phyloP scores from a whole-genome alignment of 2,797 vertebrate genomes.

The Lagodon rhomboides region DNA sequence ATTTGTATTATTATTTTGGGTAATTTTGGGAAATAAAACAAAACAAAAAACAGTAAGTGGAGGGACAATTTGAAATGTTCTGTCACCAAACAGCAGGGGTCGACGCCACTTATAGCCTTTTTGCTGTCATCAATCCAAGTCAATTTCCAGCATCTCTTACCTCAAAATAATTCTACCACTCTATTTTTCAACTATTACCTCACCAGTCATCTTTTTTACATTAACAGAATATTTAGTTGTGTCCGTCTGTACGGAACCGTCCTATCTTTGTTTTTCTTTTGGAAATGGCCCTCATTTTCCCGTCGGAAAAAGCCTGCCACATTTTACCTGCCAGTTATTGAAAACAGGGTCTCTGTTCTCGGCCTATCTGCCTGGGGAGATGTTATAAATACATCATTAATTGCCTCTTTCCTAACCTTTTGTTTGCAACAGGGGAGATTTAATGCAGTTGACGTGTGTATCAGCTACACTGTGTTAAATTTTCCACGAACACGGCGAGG shows the following conservation, averaged over 20 bases:
- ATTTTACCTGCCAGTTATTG: slow-evolving; percentile 21
- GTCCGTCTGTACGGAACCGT: background rate
- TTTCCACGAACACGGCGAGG: background rate
- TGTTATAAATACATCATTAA: slow-evolving; percentile 14
- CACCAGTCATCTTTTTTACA: background rate
- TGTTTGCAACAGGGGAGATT: slow-evolving; percentile 8
- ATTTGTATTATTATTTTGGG: background rate
- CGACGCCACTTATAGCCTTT: background rate
- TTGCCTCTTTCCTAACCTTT: slow-evolving; percentile 1
- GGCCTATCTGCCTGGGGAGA: slow-evolving; percentile 1
- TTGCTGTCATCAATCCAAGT: background rate
- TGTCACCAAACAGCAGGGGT: background rate
- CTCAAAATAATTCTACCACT: background rate
- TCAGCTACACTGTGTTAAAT: background rate
- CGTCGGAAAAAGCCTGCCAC: background rate
- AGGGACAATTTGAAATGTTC: background rate
- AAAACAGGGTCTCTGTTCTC: slow-evolving; percentile 13
- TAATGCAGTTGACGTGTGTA: background rate
- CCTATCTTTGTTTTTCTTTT: background rate
- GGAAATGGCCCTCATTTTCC: background rate
- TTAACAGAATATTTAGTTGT: background rate
- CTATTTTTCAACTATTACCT: background rate
- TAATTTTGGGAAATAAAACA: slow-evolving; percentile 14
- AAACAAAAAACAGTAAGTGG: background rate
- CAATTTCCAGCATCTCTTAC: background rate